phyloP scores from a whole-genome alignment of 2,113 vertebrate genomes.

The human (Homo sapiens) region GRCh38 chr7:72922501-72923000 shows the following conservation, averaged over 20 bases:
- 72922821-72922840: conserved; percentile 14
- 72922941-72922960: background rate
- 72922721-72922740: background rate
- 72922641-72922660: no score
- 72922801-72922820: background rate
- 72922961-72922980: background rate
- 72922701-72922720: background rate
- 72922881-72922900: background rate
- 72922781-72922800: background rate
- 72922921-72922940: background rate
- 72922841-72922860: background rate
- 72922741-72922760: background rate
- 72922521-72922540: no score
- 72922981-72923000: background rate
- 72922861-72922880: background rate
- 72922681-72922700: no score
- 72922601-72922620: no score
- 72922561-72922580: no score
- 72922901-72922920: background rate
- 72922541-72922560: no score
- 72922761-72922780: background rate
- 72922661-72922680: no score
- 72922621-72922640: no score
- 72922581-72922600: no score
- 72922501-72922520: no score